Evolutionary conservation across 2,888 invertebrate species (phyloP).

Genomic region (Drosophila lacicola): DNA sequence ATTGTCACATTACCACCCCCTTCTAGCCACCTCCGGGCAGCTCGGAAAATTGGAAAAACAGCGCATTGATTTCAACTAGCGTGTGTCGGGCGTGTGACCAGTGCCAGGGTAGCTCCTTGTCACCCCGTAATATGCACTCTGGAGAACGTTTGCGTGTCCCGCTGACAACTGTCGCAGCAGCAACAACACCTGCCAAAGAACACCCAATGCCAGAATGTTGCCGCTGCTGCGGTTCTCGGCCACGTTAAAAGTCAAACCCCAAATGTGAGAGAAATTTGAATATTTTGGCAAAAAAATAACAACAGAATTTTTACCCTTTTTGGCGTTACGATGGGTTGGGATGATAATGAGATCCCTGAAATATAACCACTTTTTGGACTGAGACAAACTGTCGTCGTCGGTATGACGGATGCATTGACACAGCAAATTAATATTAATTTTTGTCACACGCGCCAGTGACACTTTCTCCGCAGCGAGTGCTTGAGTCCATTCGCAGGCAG

Average conservation of each 20-base stretch:
- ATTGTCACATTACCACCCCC: constrained; percentile 61
- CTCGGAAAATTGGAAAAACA: constrained; percentile 49
- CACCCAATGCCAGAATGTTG: constrained; percentile 12
- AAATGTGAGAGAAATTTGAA: constrained; percentile 43
- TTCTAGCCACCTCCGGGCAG: neutral
- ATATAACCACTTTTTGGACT: constrained; percentile 65
- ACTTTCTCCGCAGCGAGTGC: constrained; percentile 47
- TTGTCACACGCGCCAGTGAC: constrained; percentile 82
- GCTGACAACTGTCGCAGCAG: constrained; percentile 39
- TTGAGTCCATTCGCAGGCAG: constrained; percentile 9
- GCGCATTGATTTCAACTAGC: constrained; percentile 72
- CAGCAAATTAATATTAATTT: constrained; percentile 84
- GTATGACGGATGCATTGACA: constrained; percentile 80
- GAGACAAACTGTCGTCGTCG: constrained; percentile 41
- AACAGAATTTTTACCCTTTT: constrained; percentile 44
- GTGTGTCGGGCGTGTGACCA: constrained; percentile 71
- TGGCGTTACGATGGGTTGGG: neutral
- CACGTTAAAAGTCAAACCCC: constrained; percentile 35
- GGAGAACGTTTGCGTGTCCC: constrained; percentile 49
- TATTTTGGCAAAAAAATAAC: constrained; percentile 25
- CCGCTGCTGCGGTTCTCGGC: neutral
- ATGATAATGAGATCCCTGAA: constrained; percentile 66
- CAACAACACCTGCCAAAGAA: constrained; percentile 53
- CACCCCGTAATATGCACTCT: constrained; percentile 33
- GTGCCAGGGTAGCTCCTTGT: constrained; percentile 10